phyloP scores from a whole-genome alignment of 2,797 vertebrate species.

The Eutrigla gurnardus region DNA sequence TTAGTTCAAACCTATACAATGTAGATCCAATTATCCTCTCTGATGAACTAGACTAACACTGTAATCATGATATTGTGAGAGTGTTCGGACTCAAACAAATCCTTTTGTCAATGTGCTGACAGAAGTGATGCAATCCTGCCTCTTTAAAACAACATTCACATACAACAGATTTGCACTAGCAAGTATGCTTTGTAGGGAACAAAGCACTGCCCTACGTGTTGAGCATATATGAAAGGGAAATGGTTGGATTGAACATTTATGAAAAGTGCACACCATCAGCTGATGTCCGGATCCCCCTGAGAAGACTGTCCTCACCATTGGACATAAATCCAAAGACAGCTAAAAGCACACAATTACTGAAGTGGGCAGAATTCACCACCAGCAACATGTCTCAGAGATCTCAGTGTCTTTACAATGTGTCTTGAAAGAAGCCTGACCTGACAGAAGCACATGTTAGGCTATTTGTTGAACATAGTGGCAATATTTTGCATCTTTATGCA shows the following conservation, averaged over 20 bases:
- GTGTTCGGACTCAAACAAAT: neutral
- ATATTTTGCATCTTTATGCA: neutral
- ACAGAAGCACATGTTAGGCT: slow-evolving; percentile 7
- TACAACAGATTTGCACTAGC: neutral
- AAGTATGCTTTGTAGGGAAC: neutral
- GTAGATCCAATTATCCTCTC: slow-evolving; percentile 12
- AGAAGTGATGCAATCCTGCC: neutral
- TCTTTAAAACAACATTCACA: neutral
- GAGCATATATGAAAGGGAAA: neutral
- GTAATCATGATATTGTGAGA: neutral
- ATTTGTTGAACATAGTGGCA: neutral
- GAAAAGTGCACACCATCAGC: neutral
- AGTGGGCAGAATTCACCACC: neutral
- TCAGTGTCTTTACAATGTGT: neutral
- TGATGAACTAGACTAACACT: neutral
- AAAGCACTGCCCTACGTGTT: no score
- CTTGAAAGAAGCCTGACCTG: neutral
- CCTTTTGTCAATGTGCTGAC: neutral
- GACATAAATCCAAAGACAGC: neutral
- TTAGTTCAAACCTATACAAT: slow-evolving; percentile 24
- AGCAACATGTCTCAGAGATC: neutral
- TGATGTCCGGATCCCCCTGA: neutral
- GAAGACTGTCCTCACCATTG: neutral
- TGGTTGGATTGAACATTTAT: neutral
- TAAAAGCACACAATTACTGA: neutral